Evolutionary conservation across 2,888 invertebrate genomes (phyloP).

Genomic region (Oxystoma pomonae): DNA sequence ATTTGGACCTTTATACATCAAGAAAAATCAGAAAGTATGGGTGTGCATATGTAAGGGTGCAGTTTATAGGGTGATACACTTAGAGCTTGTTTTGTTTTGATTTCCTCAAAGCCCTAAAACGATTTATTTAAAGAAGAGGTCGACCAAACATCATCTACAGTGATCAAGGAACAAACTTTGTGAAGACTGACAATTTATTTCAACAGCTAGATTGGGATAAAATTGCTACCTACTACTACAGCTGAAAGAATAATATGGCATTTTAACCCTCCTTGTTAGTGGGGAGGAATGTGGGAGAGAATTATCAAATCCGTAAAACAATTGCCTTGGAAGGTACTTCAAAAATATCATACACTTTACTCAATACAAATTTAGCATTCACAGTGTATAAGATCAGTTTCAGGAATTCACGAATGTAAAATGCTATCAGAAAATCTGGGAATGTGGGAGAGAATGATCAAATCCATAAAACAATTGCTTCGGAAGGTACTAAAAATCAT

Average conservation of each 20-base stretch:
- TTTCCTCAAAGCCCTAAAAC: slow-evolving; percentile 35
- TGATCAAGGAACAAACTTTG: slow-evolving; percentile 45
- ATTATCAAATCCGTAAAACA: slow-evolving; percentile 41
- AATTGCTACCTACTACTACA: slow-evolving; percentile 22
- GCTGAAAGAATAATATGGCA: slow-evolving; percentile 31
- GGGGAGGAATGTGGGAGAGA: slow-evolving; percentile 47
- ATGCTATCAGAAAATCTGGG: neutral
- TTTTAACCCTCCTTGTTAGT: slow-evolving; percentile 46
- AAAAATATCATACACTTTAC: slow-evolving; percentile 16
- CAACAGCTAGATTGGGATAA: slow-evolving; percentile 30
- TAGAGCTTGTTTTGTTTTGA: slow-evolving; percentile 36
- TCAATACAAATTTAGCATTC: neutral
- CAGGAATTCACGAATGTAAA: neutral
- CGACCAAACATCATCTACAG: slow-evolving; percentile 34
- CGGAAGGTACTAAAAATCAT: too few relatives aligned
- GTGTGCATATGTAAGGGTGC: slow-evolving; percentile 43
- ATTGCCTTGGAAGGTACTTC: slow-evolving; percentile 37
- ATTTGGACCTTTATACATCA: slow-evolving; percentile 39
- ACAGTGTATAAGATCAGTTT: neutral
- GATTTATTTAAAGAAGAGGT: slow-evolving; percentile 38
- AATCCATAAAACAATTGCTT: too few relatives aligned
- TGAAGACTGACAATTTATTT: slow-evolving; percentile 34
- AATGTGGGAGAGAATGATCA: too few relatives aligned
- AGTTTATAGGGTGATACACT: slow-evolving; percentile 39
- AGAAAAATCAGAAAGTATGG: slow-evolving; percentile 33